A percentile compares a stretch with the other conserved stretches of the same genome.
Evolutionary conservation across 1,140 invertebrate species (phyloP).

Genomic region (Plectrocnemia conspersa): DNA sequence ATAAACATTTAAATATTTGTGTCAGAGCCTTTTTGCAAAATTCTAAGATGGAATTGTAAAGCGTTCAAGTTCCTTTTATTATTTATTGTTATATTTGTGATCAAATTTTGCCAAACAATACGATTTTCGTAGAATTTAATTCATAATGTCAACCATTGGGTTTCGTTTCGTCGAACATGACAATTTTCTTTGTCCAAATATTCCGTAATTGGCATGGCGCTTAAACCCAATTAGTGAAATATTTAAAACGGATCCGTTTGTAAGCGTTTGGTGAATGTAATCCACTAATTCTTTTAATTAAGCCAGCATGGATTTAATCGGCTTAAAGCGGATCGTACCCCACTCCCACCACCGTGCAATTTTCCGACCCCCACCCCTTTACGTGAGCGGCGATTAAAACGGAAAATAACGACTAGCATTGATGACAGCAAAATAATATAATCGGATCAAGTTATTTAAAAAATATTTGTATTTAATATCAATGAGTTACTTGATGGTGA

Average conservation of each 20-base stretch:
- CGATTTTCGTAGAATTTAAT: background rate
- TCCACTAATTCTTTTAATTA: conserved; percentile 31
- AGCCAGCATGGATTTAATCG: conserved; percentile 12
- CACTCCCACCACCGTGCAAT: no score
- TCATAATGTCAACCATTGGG: background rate
- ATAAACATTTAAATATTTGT: no score
- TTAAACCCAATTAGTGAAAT: conserved; percentile 28
- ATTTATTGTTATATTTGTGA: conserved; percentile 4
- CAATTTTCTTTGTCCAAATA: background rate
- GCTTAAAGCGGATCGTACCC: conserved; percentile 1
- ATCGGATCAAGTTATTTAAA: no score
- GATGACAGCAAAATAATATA: background rate
- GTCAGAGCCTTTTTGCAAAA: no score
- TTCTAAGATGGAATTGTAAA: no score
- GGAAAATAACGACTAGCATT: background rate
- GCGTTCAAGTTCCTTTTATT: conserved; percentile 7
- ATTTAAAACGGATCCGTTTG: conserved; percentile 16
- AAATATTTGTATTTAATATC: no score
- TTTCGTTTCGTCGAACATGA: background rate
- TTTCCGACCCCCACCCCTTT: no score
- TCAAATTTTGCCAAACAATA: background rate
- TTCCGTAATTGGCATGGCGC: background rate
- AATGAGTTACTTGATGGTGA: no score
- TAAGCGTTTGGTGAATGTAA: conserved; percentile 19
- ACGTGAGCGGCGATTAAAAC: no score